Conservation (phyloP, 2,113 vertebrate species). For the Crotalus horridus region DNA sequence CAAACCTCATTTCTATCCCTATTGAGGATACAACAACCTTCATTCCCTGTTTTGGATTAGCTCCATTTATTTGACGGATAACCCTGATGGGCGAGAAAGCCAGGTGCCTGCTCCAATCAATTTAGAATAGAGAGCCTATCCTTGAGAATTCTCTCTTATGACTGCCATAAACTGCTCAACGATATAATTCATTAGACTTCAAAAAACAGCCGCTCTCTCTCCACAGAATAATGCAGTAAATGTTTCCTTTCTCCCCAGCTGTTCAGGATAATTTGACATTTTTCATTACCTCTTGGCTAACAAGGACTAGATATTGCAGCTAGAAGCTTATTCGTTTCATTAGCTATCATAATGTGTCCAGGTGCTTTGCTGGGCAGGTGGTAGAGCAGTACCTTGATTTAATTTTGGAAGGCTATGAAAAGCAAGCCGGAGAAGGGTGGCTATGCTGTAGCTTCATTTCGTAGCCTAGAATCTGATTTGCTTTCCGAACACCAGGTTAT, state of each 20-base stretch:
- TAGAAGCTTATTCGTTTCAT: conserved; percentile 13
- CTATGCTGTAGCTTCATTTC: conserved; percentile 25
- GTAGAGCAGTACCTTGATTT: not conserved
- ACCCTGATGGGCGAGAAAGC: not conserved
- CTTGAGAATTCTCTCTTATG: not conserved
- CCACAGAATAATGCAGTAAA: not conserved
- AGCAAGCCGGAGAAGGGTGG: accelerated
- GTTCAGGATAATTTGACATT: conserved; percentile 6
- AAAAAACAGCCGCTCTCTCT: not conserved
- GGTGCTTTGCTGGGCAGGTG: not conserved
- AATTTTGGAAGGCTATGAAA: not conserved
- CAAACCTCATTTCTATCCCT: too few relatives aligned
- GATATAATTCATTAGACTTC: not conserved
- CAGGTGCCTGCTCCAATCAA: not conserved
- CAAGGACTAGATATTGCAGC: not conserved
- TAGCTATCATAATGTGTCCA: not conserved
- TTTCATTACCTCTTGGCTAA: conserved; percentile 10
- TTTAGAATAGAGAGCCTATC: not conserved
- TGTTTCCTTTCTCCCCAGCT: not conserved
- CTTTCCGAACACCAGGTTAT: conserved; percentile 17
- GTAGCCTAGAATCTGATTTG: conserved; percentile 17
- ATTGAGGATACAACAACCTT: not conserved
- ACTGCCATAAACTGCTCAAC: not conserved
- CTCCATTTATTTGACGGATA: not conserved
- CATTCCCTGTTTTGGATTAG: not conserved